A percentile compares a stretch with the other conserved stretches of the same genome.
phyloP scores from a whole-genome alignment of 2,113 vertebrate species.

The Centropristis striata region DNA sequence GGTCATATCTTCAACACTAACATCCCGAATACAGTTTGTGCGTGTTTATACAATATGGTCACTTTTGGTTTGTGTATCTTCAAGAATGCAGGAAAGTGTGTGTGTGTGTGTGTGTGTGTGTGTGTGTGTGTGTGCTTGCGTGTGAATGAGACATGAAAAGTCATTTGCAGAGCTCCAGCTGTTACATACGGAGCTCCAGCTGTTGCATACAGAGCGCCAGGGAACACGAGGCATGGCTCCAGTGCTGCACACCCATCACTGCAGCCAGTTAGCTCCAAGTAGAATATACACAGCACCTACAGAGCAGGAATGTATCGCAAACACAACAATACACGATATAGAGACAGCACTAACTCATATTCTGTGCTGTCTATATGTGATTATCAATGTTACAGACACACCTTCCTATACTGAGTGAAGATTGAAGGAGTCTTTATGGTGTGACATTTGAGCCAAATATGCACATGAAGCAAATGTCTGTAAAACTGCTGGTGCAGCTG shows the following conservation, averaged over 20 bases:
- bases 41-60: not conserved
- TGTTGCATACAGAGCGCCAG: constrained; percentile 43
- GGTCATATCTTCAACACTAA: not conserved
- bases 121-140: constrained; percentile 29
- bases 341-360: not conserved
- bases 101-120: constrained; percentile 4
- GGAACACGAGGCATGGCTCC: constrained; percentile 42
- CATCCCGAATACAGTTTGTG: constrained; percentile 4
- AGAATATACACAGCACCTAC: constrained; percentile 16
- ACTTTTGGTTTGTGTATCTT: constrained; percentile 27
- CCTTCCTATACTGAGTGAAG: not conserved
- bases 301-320: constrained; percentile 28
- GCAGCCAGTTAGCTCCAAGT: constrained; percentile 47
- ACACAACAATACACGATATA: constrained; percentile 7
- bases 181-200: constrained; percentile 40
- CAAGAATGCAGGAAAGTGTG: constrained; percentile 38
- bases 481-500: not conserved
- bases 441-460: constrained; percentile 10
- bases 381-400: not conserved
- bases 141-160: constrained; percentile 29
- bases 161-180: constrained; percentile 61
- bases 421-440: not conserved
- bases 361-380: not conserved
- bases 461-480: constrained; percentile 13
- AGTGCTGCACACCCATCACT: constrained; percentile 13